Evolutionary conservation across 2,113 vertebrate species (phyloP).

Genomic region (Nerophis ophidion): DNA sequence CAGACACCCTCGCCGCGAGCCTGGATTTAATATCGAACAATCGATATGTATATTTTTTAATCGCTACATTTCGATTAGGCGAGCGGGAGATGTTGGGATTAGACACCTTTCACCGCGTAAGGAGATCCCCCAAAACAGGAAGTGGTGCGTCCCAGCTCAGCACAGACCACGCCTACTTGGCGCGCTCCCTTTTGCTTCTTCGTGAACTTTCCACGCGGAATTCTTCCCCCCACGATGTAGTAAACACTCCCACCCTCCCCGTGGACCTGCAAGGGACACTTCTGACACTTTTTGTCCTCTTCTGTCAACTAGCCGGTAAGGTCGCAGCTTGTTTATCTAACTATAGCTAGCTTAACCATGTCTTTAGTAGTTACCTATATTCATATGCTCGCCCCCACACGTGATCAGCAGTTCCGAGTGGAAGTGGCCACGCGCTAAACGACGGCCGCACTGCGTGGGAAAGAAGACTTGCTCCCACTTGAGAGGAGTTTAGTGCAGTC

Average conservation of each 20-base stretch:
- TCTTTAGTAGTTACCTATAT: no score
- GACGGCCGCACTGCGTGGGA: no score
- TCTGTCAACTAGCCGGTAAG: neutral
- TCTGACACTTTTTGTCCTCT: no score
- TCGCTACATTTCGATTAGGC: fast-evolving
- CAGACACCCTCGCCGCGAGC: fast-evolving
- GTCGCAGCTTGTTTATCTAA: neutral
- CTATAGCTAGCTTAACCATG: no score
- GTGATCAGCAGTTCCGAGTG: no score
- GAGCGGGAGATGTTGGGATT: fast-evolving
- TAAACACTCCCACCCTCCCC: fast-evolving
- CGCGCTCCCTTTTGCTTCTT: slow-evolving; percentile 22
- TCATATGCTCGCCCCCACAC: no score
- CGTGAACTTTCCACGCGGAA: slow-evolving; percentile 28
- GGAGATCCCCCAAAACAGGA: slow-evolving; percentile 37
- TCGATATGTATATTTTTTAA: fast-evolving
- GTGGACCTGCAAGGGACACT: slow-evolving; percentile 15
- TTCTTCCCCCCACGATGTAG: neutral
- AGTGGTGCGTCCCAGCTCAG: neutral
- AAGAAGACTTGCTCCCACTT: no score
- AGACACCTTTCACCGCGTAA: slow-evolving; percentile 48
- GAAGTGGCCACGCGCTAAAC: no score
- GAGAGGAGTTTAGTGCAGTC: no score
- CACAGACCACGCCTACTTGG: slow-evolving; percentile 65
- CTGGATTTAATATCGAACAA: neutral